A percentile compares a stretch with the other conserved stretches of the same genome.
Evolutionary conservation across 2,113 vertebrate genomes (phyloP).

Genomic region (Riparia riparia): DNA sequence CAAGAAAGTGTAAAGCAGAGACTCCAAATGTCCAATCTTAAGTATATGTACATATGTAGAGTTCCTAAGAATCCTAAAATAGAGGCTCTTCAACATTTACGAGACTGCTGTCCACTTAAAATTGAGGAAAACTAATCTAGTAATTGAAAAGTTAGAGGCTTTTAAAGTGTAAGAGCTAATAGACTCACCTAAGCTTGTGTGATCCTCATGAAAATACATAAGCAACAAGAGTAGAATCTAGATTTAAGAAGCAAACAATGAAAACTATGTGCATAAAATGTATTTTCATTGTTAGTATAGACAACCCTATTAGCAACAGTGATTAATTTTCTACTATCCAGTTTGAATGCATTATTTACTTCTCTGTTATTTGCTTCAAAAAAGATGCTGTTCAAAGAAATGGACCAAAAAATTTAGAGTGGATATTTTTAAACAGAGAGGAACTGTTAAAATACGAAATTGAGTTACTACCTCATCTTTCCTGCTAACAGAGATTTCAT

Average conservation of each 20-base stretch:
- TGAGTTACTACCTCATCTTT: slow-evolving; percentile 89
- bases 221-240: background rate
- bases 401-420: background rate
- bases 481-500: slow-evolving; percentile 85
- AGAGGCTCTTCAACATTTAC: background rate
- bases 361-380: background rate
- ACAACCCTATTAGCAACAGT: background rate
- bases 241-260: background rate
- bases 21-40: background rate
- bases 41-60: background rate
- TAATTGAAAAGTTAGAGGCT: background rate
- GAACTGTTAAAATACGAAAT: background rate
- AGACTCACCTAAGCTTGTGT: background rate
- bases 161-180: background rate
- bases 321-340: background rate
- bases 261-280: background rate
- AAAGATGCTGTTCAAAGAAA: background rate
- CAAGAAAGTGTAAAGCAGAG: background rate
- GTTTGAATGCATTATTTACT: background rate
- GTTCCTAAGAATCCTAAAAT: background rate
- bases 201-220: background rate
- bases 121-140: background rate
- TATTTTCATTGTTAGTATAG: background rate
- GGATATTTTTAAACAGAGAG: background rate
- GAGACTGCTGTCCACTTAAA: background rate